These are phyloP conservation scores for Steatocranus sp. DNA, from an alignment of 2,797 vertebrate genomes.

Conservation along the genomic window DNA sequence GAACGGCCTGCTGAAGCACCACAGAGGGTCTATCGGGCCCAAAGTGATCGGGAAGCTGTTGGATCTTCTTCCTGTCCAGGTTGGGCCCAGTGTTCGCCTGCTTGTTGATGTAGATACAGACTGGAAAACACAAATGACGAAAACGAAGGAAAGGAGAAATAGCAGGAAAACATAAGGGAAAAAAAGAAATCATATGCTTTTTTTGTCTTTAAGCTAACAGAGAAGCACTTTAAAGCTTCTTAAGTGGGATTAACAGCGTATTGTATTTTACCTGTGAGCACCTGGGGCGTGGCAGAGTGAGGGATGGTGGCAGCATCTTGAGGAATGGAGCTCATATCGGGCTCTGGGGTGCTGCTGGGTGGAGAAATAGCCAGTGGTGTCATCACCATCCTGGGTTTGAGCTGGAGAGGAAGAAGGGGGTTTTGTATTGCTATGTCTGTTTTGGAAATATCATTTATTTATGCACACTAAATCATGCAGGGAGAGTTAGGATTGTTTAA, in stretches of 20 bases:
- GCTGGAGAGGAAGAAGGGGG: slow-evolving; percentile 71
- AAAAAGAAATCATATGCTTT: neutral
- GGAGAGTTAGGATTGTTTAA: neutral
- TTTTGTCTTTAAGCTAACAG: neutral
- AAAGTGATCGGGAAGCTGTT: slow-evolving; percentile 92
- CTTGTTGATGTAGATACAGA: slow-evolving; percentile 97
- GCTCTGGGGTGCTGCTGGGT: slow-evolving; percentile 85
- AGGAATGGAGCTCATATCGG: slow-evolving; percentile 88
- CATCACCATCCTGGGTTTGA: slow-evolving; percentile 89
- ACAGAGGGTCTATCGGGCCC: slow-evolving; percentile 87
- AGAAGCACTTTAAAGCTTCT: neutral
- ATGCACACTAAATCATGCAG: neutral
- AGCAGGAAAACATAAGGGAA: neutral
- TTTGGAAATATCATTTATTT: neutral
- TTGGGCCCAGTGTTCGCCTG: slow-evolving; percentile 89
- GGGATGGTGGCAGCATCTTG: slow-evolving; percentile 89
- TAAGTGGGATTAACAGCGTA: neutral
- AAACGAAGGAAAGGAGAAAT: neutral
- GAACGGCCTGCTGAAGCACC: slow-evolving; percentile 92
- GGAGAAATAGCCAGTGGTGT: slow-evolving; percentile 87
- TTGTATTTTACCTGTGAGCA: slow-evolving; percentile 82
- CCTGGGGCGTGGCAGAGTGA: slow-evolving; percentile 82
- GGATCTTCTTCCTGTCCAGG: slow-evolving; percentile 92
- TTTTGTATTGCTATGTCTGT: neutral
- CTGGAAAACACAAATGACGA: slow-evolving; percentile 58